These are phyloP conservation scores for Sitta carolinensis DNA, from an alignment of 2,797 vertebrate species.

Conservation along the genomic window DNA sequence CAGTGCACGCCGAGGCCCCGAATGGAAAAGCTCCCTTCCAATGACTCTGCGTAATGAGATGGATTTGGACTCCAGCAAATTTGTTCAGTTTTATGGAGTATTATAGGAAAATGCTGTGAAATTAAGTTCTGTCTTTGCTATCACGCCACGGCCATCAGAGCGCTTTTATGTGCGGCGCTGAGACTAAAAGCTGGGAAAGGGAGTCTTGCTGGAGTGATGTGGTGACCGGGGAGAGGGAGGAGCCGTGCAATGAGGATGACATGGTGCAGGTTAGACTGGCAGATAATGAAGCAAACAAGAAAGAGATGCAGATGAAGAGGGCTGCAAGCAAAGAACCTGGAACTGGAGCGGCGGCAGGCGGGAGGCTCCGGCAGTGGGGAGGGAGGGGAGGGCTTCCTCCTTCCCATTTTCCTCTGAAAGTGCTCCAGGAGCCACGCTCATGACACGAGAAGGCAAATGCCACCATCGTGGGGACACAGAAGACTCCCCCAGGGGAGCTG, in stretches of 20 bases:
- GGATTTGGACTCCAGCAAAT: conserved; percentile 60
- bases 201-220: conserved; percentile 15
- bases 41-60: conserved; percentile 41
- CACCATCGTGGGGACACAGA: fast-evolving
- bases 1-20: background rate
- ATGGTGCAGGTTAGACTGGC: background rate
- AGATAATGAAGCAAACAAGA: conserved; percentile 27
- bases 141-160: conserved; percentile 32
- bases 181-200: conserved; percentile 2
- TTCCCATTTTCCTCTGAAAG: fast-evolving
- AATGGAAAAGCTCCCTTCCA: conserved; percentile 36
- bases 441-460: fast-evolving
- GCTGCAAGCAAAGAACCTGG: background rate
- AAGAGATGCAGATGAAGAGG: background rate
- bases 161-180: conserved; percentile 21
- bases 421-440: fast-evolving
- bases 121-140: conserved; percentile 51
- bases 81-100: conserved; percentile 54
- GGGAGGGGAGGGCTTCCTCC: background rate
- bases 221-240: background rate
- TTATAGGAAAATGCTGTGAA: conserved; percentile 50
- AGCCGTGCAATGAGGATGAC: conserved; percentile 9
- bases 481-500: background rate
- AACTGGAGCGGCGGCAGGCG: background rate
- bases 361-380: background rate